Conservation (phyloP, 2,888 invertebrate species). For the Conops quadrifasciatus region DNA sequence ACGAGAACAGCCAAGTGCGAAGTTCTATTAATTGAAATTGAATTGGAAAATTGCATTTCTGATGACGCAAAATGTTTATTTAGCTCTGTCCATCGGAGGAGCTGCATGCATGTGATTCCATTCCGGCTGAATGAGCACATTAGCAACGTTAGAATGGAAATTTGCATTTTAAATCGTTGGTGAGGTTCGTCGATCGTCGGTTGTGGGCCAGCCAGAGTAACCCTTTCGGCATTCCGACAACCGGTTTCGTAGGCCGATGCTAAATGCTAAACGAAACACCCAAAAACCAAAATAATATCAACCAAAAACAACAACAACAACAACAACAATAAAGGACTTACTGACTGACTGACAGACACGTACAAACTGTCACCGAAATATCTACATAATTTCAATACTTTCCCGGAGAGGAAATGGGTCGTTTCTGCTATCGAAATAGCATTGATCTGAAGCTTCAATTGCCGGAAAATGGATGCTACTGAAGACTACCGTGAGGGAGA, state of each 20-base stretch:
- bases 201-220: too few species aligned
- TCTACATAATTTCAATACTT: not conserved
- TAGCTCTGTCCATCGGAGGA: slow-evolving; percentile 4
- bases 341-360: too few species aligned
- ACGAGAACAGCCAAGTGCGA: slow-evolving; percentile 16
- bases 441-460: slow-evolving; percentile 36
- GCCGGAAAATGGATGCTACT: slow-evolving; percentile 21
- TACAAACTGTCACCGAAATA: not conserved
- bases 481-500: not conserved
- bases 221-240: not conserved
- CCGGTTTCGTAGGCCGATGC: too few species aligned
- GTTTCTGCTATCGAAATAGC: too few species aligned
- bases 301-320: not conserved
- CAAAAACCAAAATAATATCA: not conserved
- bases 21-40: slow-evolving; percentile 60
- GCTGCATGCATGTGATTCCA: slow-evolving; percentile 6
- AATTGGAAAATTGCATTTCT: slow-evolving; percentile 54
- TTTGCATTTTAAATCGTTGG: slow-evolving; percentile 35
- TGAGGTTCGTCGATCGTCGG: slow-evolving; percentile 20
- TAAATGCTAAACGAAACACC: not conserved
- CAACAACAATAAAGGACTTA: not conserved
- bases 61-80: slow-evolving; percentile 28
- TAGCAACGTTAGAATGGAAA: slow-evolving; percentile 25
- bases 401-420: slow-evolving; percentile 33
- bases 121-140: slow-evolving; percentile 26